Conservation (phyloP, 2,797 vertebrate genomes). For the Eptatretus atami region DNA sequence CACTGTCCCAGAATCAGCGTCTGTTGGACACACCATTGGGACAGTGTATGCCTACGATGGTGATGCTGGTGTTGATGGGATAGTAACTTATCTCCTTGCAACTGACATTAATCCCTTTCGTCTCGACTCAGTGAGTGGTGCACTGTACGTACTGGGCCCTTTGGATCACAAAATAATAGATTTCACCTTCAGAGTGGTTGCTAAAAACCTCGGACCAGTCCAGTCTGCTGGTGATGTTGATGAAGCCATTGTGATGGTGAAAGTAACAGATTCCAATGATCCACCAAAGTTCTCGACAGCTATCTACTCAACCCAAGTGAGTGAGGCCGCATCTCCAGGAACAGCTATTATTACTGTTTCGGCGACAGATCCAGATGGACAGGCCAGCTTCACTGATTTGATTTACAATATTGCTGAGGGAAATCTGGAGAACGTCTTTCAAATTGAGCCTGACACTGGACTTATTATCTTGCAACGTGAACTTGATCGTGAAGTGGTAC, state of each 20-base stretch:
- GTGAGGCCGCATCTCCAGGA: constrained; percentile 48
- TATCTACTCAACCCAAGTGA: constrained; percentile 44
- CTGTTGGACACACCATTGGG: constrained; percentile 44
- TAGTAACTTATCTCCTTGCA: constrained; percentile 61
- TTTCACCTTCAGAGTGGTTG: constrained; percentile 53
- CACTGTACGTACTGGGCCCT: constrained; percentile 50
- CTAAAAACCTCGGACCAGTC: constrained; percentile 73
- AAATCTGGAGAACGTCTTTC: constrained; percentile 40
- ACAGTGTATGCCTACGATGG: constrained; percentile 94
- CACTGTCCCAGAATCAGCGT: constrained; percentile 65
- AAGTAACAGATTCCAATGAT: constrained; percentile 72
- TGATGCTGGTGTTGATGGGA: constrained; percentile 55
- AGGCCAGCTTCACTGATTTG: constrained; percentile 81
- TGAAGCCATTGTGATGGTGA: constrained; percentile 72
- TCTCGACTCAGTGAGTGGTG: constrained; percentile 44
- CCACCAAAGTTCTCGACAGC: constrained; percentile 60
- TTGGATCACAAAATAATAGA: constrained; percentile 73
- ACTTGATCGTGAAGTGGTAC: constrained; percentile 48
- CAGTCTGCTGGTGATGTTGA: constrained; percentile 52
- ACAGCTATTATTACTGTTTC: constrained; percentile 74
- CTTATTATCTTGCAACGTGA: constrained; percentile 62
- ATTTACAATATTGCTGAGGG: constrained; percentile 21
- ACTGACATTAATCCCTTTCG: constrained; percentile 69
- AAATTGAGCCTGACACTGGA: constrained; percentile 61
- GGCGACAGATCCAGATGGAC: constrained; percentile 75